Percentiles rank a stretch among this genome's conserved stretches.
These are phyloP conservation scores for Liposcelis brunnea DNA, from an alignment of 2,888 invertebrate genomes.

Conservation along the genomic window DNA sequence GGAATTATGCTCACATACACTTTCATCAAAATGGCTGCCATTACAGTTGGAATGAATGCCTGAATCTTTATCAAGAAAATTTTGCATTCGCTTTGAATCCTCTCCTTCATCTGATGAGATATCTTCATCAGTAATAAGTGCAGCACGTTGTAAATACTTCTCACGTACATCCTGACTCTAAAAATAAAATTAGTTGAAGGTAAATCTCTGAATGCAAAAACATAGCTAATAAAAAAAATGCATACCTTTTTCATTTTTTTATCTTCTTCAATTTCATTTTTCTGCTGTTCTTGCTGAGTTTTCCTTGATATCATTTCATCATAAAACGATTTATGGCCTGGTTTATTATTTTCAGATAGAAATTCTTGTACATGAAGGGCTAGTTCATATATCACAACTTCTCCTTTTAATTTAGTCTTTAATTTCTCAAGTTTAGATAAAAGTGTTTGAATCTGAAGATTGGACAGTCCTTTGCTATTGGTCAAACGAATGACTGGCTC, in stretches of 20 bases:
- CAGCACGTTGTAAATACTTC: too few relatives aligned
- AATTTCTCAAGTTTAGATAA: slow-evolving; percentile 39
- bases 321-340: slow-evolving; percentile 65
- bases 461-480: slow-evolving; percentile 64
- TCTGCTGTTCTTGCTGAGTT: slow-evolving; percentile 44
- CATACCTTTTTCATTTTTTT: slow-evolving; percentile 33
- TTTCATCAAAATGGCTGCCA: background rate
- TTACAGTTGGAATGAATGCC: slow-evolving; percentile 38
- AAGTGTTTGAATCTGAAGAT: slow-evolving; percentile 43
- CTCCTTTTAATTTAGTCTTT: slow-evolving; percentile 43
- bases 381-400: slow-evolving; percentile 76
- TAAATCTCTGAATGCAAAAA: slow-evolving; percentile 2
- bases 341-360: slow-evolving; percentile 63
- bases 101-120: background rate
- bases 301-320: slow-evolving; percentile 74
- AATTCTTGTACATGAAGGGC: slow-evolving; percentile 64
- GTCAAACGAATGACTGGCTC: slow-evolving; percentile 50
- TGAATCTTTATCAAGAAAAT: slow-evolving; percentile 12
- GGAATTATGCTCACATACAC: background rate
- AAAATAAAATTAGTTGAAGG: slow-evolving; percentile 8
- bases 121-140: background rate
- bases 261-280: slow-evolving; percentile 44
- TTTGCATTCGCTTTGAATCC: background rate
- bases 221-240: background rate
- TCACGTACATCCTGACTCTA: slow-evolving; percentile 2